Conservation (phyloP, 2,888 invertebrate species). For the Gryllus longicercus region DNA sequence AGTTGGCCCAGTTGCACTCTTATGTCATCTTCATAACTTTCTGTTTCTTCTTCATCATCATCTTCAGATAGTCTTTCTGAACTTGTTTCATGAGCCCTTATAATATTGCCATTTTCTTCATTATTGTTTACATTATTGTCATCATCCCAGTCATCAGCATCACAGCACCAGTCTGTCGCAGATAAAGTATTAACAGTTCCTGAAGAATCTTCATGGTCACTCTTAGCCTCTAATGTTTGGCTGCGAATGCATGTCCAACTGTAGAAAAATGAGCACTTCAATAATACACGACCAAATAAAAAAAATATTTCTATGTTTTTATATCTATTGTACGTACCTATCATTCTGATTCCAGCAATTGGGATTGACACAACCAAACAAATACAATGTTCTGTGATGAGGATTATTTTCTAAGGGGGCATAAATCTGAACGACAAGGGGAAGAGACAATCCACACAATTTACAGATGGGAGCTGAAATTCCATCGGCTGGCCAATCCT, state of each 20-base stretch:
- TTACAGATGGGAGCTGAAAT: conserved; percentile 62
- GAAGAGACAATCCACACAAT: conserved; percentile 69
- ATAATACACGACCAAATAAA: neutral
- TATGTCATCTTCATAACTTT: conserved; percentile 33
- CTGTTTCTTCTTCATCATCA: conserved; percentile 34
- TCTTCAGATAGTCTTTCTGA: conserved; percentile 41
- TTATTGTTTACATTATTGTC: conserved; percentile 55
- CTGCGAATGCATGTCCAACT: conserved; percentile 77
- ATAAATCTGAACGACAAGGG: conserved; percentile 80
- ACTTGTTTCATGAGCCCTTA: conserved; percentile 40
- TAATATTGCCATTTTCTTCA: conserved; percentile 71
- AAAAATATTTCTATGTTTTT: neutral
- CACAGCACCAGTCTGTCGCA: conserved; percentile 67
- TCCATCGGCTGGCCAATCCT: conserved; percentile 65
- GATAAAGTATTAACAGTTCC: conserved; percentile 42
- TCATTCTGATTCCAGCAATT: conserved; percentile 79
- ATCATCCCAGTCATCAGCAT: conserved; percentile 72
- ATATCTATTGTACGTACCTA: conserved; percentile 52
- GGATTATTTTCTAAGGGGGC: conserved; percentile 76
- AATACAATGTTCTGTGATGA: conserved; percentile 81
- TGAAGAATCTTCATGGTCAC: conserved; percentile 41
- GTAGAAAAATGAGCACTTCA: conserved; percentile 38
- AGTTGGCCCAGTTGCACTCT: conserved; percentile 33
- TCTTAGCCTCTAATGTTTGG: conserved; percentile 61
- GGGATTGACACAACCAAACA: conserved; percentile 81